A percentile compares a stretch with the other conserved stretches of the same genome.
Evolutionary conservation across 2,888 invertebrate genomes (phyloP).

Genomic region (Heteropelma amictum): DNA sequence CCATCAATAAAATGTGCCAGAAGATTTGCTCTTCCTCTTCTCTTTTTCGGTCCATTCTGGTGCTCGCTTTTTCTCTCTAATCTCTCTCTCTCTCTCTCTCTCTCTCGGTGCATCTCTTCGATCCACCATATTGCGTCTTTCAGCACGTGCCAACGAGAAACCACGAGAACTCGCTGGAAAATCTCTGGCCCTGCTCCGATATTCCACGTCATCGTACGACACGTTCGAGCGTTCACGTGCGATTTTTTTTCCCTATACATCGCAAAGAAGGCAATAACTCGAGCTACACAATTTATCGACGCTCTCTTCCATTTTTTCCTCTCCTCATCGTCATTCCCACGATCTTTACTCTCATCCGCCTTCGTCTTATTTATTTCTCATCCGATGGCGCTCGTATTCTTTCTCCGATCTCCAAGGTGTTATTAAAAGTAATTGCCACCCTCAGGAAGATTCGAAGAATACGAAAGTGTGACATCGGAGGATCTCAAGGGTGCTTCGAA

Average conservation of each 20-base stretch:
- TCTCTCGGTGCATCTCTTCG: constrained; percentile 22
- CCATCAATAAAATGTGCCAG: constrained; percentile 70
- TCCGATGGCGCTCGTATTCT: background rate
- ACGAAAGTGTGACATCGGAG: constrained; percentile 12
- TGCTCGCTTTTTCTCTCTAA: background rate
- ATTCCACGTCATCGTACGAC: constrained; percentile 50
- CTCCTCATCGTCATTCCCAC: constrained; percentile 21
- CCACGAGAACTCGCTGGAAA: constrained; percentile 40
- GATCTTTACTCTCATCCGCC: constrained; percentile 23
- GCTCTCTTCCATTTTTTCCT: background rate
- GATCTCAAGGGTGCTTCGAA: constrained; percentile 30
- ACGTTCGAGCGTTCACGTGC: constrained; percentile 42
- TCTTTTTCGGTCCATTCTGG: constrained; percentile 25
- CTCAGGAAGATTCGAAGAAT: constrained; percentile 28
- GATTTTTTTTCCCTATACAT: constrained; percentile 36
- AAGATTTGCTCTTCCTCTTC: constrained; percentile 50
- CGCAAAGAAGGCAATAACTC: constrained; percentile 17
- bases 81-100: constrained; percentile 14
- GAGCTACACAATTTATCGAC: constrained; percentile 16
- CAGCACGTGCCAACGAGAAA: constrained; percentile 46
- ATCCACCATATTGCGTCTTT: constrained; percentile 37
- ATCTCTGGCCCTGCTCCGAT: constrained; percentile 34
- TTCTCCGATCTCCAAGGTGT: constrained; percentile 34
- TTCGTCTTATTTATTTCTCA: background rate
- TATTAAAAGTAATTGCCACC: constrained; percentile 54